phyloP scores from a whole-genome alignment of 1,140 invertebrate genomes.

The Philotrypesis tridentata region DNA sequence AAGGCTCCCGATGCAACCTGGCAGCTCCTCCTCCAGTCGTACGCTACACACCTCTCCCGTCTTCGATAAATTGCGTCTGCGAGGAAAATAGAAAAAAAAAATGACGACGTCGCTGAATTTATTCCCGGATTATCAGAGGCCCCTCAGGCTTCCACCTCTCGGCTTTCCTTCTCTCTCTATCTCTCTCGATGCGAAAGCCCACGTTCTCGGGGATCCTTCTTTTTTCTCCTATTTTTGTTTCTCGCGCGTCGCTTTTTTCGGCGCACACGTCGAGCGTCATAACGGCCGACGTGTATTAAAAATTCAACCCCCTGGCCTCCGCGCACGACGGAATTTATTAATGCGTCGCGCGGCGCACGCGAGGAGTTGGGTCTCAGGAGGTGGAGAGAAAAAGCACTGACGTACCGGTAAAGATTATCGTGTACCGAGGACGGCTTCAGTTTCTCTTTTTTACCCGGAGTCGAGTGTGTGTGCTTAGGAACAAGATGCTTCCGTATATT shows the following conservation, averaged over 20 bases:
- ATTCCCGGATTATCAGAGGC: slow-evolving; percentile 57
- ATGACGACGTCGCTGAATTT: slow-evolving; percentile 52
- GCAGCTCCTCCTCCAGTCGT: too few species aligned
- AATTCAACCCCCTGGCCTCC: background rate
- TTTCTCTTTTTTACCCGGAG: background rate
- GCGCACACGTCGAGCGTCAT: slow-evolving; percentile 20
- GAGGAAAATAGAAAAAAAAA: too few species aligned
- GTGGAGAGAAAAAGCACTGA: background rate
- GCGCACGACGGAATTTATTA: slow-evolving; percentile 25
- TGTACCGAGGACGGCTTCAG: background rate
- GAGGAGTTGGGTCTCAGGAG: background rate
- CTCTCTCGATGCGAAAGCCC: background rate
- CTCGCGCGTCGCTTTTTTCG: slow-evolving; percentile 11
- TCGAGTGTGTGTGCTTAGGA: background rate
- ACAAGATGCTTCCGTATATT: too few species aligned
- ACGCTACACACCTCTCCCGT: too few species aligned
- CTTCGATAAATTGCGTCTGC: slow-evolving; percentile 52
- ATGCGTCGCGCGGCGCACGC: background rate
- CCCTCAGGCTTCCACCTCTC: slow-evolving; percentile 9
- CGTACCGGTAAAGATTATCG: background rate
- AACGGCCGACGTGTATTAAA: slow-evolving; percentile 26
- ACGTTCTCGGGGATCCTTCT: background rate
- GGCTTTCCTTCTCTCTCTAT: background rate
- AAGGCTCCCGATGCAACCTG: too few species aligned
- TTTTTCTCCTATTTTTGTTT: slow-evolving; percentile 18